phyloP scores from a whole-genome alignment of 2,888 invertebrate species.

The Metopia argyrocephala region DNA sequence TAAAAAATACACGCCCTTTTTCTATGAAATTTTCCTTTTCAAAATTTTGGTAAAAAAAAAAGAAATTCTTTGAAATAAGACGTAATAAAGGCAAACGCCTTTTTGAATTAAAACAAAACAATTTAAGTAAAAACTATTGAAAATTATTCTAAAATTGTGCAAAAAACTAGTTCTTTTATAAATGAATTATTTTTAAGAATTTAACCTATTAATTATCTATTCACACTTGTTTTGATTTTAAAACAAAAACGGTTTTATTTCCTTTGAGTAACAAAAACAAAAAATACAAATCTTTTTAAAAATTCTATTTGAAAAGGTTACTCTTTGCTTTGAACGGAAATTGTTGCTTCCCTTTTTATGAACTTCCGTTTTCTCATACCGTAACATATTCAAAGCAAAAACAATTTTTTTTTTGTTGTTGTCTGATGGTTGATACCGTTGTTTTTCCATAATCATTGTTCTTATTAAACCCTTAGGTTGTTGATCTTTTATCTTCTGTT shows the following conservation, averaged over 20 bases:
- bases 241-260: slow-evolving; percentile 54
- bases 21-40: slow-evolving; percentile 1
- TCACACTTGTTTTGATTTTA: slow-evolving; percentile 58
- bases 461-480: not conserved
- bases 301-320: slow-evolving; percentile 19
- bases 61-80: not conserved
- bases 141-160: not conserved
- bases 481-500: not conserved
- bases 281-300: not conserved
- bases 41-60: not conserved
- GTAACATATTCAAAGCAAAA: slow-evolving; percentile 31
- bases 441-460: slow-evolving; percentile 10
- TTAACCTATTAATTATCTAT: slow-evolving; percentile 62
- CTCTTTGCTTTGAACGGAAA: slow-evolving; percentile 54
- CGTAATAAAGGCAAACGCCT: not conserved
- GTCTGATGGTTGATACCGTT: slow-evolving; percentile 37
- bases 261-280: slow-evolving; percentile 30
- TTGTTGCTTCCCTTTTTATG: slow-evolving; percentile 57
- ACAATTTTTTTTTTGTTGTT: too few relatives aligned
- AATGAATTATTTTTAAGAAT: not conserved
- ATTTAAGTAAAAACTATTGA: not conserved
- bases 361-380: slow-evolving; percentile 56
- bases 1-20: not conserved
- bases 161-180: not conserved
- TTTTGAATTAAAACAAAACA: slow-evolving; percentile 10